These are phyloP conservation scores for Cochlearius cochlearius DNA, from an alignment of 2,113 vertebrate species.

Conservation along the genomic window DNA sequence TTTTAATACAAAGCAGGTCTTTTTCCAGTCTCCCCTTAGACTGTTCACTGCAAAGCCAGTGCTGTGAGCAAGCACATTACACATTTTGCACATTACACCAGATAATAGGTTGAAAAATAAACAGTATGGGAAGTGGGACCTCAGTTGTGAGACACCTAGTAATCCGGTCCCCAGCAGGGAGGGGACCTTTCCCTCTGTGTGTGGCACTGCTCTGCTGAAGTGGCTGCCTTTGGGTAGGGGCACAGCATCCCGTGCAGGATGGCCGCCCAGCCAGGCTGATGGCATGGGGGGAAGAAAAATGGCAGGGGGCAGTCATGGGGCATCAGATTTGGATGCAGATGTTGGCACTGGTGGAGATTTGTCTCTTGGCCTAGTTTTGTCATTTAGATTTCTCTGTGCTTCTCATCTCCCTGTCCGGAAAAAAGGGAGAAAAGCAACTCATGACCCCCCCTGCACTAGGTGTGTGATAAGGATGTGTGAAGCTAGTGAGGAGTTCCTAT, in stretches of 20 bases:
- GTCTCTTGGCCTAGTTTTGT: background rate
- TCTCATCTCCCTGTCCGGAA: background rate
- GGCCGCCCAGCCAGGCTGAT: too few species aligned
- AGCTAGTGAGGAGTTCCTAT: background rate
- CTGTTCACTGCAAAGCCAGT: background rate
- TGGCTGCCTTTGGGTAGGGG: background rate
- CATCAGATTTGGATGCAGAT: background rate
- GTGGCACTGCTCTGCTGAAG: background rate
- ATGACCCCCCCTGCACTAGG: background rate
- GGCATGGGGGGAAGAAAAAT: background rate
- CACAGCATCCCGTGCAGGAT: fast-evolving
- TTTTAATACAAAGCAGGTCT: background rate
- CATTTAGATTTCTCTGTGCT: background rate
- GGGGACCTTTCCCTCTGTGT: background rate
- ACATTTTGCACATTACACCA: background rate
- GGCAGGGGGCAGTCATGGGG: background rate
- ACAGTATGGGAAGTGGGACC: background rate
- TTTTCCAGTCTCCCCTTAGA: background rate
- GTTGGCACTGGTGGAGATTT: background rate
- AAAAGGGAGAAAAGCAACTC: background rate
- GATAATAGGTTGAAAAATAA: background rate
- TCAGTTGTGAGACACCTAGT: background rate
- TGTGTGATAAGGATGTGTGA: background rate
- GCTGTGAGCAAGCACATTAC: background rate
- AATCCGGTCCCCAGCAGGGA: background rate